These are phyloP conservation scores for Pionites leucogaster DNA, from an alignment of 2,113 vertebrate genomes.

Conservation along the genomic window DNA sequence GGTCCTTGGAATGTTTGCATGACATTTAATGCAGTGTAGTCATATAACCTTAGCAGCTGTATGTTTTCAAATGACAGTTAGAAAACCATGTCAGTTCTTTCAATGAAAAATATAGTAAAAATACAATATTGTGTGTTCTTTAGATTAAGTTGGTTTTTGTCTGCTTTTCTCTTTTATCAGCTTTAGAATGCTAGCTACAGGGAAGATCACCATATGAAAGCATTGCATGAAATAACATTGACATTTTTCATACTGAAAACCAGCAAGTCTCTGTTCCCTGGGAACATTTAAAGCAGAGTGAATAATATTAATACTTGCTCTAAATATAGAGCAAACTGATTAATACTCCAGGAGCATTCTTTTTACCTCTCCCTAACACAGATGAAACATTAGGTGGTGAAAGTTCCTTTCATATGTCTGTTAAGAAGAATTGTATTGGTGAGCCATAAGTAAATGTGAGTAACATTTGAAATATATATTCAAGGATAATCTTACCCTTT, in stretches of 20 bases:
- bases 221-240: neutral
- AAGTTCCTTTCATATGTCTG: neutral
- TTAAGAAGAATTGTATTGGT: neutral
- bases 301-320: neutral
- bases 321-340: neutral
- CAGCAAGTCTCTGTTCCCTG: neutral
- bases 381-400: neutral
- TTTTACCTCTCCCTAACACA: neutral
- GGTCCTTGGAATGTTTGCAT: neutral
- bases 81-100: neutral
- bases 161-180: neutral
- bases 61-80: neutral
- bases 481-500: neutral
- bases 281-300: neutral
- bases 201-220: neutral
- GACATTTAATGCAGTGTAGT: neutral
- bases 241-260: neutral
- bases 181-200: neutral
- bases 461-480: neutral
- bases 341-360: neutral
- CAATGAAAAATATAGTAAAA: neutral
- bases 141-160: neutral
- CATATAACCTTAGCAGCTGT: neutral
- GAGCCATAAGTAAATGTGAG: neutral
- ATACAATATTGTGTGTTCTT: neutral